Evolutionary conservation across 2,888 invertebrate species (phyloP).

Genomic region (Tillus elongatus): DNA sequence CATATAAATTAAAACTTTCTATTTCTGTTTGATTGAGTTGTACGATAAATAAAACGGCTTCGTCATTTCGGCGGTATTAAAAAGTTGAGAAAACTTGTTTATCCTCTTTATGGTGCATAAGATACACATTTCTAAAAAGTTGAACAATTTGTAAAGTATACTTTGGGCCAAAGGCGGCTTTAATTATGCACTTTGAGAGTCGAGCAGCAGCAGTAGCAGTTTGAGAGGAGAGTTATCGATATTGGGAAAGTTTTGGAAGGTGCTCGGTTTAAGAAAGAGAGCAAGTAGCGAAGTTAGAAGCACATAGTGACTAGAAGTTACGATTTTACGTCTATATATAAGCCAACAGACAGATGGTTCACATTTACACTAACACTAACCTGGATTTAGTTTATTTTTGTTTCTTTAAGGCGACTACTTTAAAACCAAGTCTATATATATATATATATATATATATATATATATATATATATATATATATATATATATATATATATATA

Average conservation of each 20-base stretch:
- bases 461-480: too few species aligned
- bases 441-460: too few species aligned
- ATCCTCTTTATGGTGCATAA: not conserved
- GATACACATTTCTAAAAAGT: not conserved
- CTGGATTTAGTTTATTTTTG: too few species aligned
- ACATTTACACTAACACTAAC: too few species aligned
- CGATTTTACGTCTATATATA: too few species aligned
- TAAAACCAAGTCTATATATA: too few species aligned
- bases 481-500: too few species aligned
- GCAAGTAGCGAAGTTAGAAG: not conserved
- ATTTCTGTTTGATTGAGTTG: not conserved
- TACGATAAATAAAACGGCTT: not conserved
- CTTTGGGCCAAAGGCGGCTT: not conserved
- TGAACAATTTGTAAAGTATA: not conserved
- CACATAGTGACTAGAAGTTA: too few species aligned
- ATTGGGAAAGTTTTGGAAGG: not conserved
- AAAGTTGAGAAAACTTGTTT: not conserved
- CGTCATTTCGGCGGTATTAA: not conserved
- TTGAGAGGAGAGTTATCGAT: not conserved
- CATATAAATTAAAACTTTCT: not conserved
- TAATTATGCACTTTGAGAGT: constrained; percentile 1
- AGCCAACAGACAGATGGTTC: too few species aligned
- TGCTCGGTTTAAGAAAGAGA: not conserved
- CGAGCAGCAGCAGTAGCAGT: too few species aligned
- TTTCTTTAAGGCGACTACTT: too few species aligned